Conservation (phyloP, 2,888 invertebrate species). For the Eupeodes luniger region DNA sequence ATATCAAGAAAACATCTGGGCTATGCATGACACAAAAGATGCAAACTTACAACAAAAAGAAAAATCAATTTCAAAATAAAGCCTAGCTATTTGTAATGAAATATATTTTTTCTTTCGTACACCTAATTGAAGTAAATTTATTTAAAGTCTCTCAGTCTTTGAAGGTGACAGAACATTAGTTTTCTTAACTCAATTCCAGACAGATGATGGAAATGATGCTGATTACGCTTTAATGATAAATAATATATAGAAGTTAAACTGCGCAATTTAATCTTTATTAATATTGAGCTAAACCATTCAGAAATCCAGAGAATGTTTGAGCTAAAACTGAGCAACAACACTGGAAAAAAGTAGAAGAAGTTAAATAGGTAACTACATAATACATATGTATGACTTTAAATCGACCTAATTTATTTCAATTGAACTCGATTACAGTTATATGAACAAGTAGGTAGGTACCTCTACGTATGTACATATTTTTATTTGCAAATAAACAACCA, state of each 20-base stretch:
- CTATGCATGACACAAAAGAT: not conserved
- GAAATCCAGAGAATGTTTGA: not conserved
- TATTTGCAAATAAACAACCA: constrained; percentile 27
- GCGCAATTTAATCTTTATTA: not conserved
- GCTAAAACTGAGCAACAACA: constrained; percentile 17
- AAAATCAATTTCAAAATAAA: not conserved
- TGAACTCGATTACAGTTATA: constrained; percentile 64
- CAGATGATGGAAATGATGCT: not conserved
- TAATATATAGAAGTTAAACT: not conserved
- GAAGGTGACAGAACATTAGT: not conserved
- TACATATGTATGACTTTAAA: not conserved
- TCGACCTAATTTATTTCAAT: constrained; percentile 70
- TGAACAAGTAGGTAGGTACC: not conserved
- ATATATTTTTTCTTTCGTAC: not conserved
- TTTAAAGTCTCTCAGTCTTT: not conserved
- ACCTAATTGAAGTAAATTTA: not conserved
- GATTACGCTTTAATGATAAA: not conserved
- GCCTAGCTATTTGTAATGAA: constrained; percentile 3
- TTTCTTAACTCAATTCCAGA: not conserved
- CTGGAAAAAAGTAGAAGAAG: not conserved
- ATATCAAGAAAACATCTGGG: constrained; percentile 43
- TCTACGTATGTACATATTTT: not conserved
- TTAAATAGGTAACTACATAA: constrained; percentile 1
- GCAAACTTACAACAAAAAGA: not conserved
- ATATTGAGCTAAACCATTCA: not conserved